A percentile compares a stretch with the other conserved stretches of the same genome.
Conservation (phyloP, 1,140 invertebrate species). For the Drosophila rufa region DNA sequence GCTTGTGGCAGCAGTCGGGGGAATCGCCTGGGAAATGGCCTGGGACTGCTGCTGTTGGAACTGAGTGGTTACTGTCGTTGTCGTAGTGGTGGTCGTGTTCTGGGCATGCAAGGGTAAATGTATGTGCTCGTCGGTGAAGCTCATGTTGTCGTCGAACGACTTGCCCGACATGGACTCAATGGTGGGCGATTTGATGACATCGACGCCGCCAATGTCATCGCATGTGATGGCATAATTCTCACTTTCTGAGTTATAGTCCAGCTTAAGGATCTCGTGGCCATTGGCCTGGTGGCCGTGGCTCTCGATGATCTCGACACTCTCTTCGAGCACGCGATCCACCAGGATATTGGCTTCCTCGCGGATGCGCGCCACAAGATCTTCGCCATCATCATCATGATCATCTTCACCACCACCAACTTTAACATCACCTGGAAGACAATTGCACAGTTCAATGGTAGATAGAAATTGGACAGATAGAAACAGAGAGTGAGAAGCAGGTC, state of each 20-base stretch:
- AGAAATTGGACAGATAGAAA: slow-evolving; percentile 68
- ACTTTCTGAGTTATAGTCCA: slow-evolving; percentile 84
- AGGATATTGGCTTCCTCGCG: slow-evolving; percentile 81
- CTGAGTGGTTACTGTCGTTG: slow-evolving; percentile 63
- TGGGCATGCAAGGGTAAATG: slow-evolving; percentile 73
- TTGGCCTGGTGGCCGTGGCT: slow-evolving; percentile 71
- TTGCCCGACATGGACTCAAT: slow-evolving; percentile 85
- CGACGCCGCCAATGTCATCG: slow-evolving; percentile 81
- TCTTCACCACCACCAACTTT: slow-evolving; percentile 66
- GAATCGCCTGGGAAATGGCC: slow-evolving; percentile 36
- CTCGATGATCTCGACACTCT: slow-evolving; percentile 80
- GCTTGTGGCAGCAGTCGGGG: slow-evolving; percentile 47
- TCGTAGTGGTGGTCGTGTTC: slow-evolving; percentile 46
- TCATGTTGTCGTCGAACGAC: slow-evolving; percentile 85
- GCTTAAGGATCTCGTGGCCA: slow-evolving; percentile 62
- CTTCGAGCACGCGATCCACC: slow-evolving; percentile 83
- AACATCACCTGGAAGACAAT: slow-evolving; percentile 79
- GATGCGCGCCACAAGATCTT: slow-evolving; percentile 68
- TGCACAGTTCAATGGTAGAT: slow-evolving; percentile 75
- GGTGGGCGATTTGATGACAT: slow-evolving; percentile 84
- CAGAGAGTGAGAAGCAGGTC: slow-evolving; percentile 18
- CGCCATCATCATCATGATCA: slow-evolving; percentile 48
- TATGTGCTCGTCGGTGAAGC: slow-evolving; percentile 81
- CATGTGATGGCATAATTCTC: slow-evolving; percentile 85
- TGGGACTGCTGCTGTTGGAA: slow-evolving; percentile 62